Evolutionary conservation across 2,797 vertebrate species (phyloP).

Genomic region (Taenioides sp.): DNA sequence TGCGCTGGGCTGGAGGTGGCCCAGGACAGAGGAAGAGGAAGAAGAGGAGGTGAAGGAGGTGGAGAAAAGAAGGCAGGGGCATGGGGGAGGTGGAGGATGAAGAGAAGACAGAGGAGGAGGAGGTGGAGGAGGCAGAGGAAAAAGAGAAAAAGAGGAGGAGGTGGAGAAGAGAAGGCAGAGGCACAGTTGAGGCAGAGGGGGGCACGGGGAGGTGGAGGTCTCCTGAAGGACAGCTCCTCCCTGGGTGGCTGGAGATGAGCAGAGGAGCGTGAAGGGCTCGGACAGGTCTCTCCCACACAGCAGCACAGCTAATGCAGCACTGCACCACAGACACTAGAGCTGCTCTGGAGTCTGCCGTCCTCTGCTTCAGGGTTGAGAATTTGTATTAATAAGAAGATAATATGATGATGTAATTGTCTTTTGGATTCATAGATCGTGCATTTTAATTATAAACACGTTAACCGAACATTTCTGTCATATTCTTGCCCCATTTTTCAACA

Average conservation of each 20-base stretch:
- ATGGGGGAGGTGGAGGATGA: conserved; percentile 25
- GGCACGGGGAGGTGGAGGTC: conserved; percentile 71
- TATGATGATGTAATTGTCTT: neutral
- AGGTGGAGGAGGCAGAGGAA: conserved; percentile 35
- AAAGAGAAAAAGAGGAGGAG: no score
- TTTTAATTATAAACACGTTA: no score
- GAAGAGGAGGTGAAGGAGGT: conserved; percentile 18
- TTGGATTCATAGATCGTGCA: neutral
- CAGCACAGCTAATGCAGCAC: conserved; percentile 41
- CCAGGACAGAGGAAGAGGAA: conserved; percentile 33
- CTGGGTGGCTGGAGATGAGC: conserved; percentile 74
- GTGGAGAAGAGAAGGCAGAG: conserved; percentile 32
- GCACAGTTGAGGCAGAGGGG: conserved; percentile 33
- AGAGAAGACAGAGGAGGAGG: conserved; percentile 17
- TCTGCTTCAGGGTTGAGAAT: no score
- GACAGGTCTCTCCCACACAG: conserved; percentile 68
- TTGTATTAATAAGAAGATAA: no score
- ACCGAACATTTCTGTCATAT: no score
- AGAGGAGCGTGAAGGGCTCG: conserved; percentile 75
- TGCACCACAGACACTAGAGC: neutral
- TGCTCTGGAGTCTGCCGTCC: neutral
- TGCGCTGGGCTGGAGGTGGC: conserved; percentile 16
- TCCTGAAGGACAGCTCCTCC: conserved; percentile 73
- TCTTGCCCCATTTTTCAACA: no score
- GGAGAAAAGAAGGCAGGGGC: no score